Evolutionary conservation across 2,888 invertebrate species (phyloP).

Genomic region (Synanthedon myopaeformis): DNA sequence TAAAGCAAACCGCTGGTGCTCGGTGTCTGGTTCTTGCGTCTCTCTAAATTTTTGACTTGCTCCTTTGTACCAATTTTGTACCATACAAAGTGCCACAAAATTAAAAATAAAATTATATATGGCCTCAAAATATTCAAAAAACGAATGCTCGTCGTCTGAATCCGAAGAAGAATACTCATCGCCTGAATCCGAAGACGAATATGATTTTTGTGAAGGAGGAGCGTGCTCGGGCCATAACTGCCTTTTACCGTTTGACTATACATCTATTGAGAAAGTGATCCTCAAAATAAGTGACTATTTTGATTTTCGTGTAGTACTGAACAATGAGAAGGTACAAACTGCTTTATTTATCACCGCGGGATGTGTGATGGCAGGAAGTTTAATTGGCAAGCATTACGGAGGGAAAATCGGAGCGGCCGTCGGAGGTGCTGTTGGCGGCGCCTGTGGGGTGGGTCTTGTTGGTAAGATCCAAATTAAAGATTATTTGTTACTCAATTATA

Average conservation of each 20-base stretch:
- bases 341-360: constrained; percentile 46
- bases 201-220: constrained; percentile 19
- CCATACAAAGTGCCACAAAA: too few species aligned
- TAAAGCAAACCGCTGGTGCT: too few species aligned
- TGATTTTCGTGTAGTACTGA: constrained; percentile 44
- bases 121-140: too few species aligned
- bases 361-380: constrained; percentile 40
- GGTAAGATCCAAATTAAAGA: constrained; percentile 24
- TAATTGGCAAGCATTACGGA: constrained; percentile 52
- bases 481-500: not conserved
- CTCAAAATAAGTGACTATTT: constrained; percentile 43
- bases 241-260: constrained; percentile 32
- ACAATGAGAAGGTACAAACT: constrained; percentile 23
- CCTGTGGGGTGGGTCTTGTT: constrained; percentile 47
- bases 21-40: too few species aligned
- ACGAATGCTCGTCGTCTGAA: too few species aligned
- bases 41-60: too few species aligned
- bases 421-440: constrained; percentile 52
- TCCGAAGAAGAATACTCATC: too few species aligned
- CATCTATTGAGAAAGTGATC: constrained; percentile 42
- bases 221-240: not conserved
- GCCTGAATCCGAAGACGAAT: constrained; percentile 16
- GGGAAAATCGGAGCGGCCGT: constrained; percentile 50
- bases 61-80: too few species aligned
- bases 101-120: too few species aligned